A percentile compares a stretch with the other conserved stretches of the same genome.
phyloP scores from a whole-genome alignment of 2,888 invertebrate genomes.

The Eupithecia inturbata region DNA sequence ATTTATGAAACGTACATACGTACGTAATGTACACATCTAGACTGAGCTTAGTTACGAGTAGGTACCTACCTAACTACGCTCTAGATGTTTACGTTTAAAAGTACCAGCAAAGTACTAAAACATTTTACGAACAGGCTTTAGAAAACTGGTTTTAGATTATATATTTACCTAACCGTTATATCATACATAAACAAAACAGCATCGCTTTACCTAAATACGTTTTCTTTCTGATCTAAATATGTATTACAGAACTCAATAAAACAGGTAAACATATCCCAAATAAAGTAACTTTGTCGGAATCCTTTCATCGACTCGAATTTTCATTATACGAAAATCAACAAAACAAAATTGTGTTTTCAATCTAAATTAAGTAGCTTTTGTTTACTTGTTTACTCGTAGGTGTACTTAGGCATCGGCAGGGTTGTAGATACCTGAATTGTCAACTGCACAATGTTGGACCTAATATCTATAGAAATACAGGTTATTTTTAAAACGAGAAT shows the following conservation, averaged over 20 bases:
- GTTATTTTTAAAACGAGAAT: background rate
- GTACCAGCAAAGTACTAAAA: too few relatives aligned
- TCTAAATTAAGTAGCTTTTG: slow-evolving; percentile 5
- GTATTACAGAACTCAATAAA: slow-evolving; percentile 5
- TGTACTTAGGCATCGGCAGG: background rate
- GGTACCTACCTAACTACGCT: too few relatives aligned
- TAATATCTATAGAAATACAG: background rate
- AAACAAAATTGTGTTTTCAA: slow-evolving; percentile 24
- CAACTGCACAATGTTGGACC: background rate
- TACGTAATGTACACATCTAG: too few relatives aligned
- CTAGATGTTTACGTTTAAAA: background rate
- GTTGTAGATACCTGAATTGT: background rate
- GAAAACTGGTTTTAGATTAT: too few relatives aligned
- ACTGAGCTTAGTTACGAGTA: too few relatives aligned
- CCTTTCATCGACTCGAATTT: slow-evolving; percentile 14
- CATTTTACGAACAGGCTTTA: too few relatives aligned
- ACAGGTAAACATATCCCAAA: slow-evolving; percentile 2
- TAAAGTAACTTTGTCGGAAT: background rate
- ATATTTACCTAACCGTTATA: too few relatives aligned
- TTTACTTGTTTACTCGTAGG: background rate
- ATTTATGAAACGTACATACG: too few relatives aligned
- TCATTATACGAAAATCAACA: slow-evolving; percentile 29
- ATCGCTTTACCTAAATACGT: background rate
- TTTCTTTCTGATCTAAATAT: background rate
- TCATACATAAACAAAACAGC: too few relatives aligned